A percentile compares a stretch with the other conserved stretches of the same genome.
Evolutionary conservation across 1,140 invertebrate species (phyloP).

Genomic region (Cydia strobilella): DNA sequence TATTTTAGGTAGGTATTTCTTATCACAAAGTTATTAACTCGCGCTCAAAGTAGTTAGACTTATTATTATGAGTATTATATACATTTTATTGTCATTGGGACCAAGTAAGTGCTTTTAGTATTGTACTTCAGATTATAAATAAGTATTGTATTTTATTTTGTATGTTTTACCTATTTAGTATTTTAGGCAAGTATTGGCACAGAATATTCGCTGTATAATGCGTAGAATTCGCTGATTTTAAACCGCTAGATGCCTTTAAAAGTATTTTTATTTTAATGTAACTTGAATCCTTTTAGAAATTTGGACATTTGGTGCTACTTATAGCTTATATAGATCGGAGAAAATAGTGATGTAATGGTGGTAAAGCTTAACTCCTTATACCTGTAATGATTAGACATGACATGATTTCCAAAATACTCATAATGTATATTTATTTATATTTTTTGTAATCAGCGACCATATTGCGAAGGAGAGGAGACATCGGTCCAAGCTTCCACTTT

Average conservation of each 20-base stretch:
- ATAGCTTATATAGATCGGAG: not conserved
- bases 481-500: slow-evolving; percentile 37
- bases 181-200: not conserved
- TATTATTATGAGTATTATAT: slow-evolving; percentile 1
- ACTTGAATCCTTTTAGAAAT: not conserved
- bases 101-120: slow-evolving; percentile 10
- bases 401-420: not conserved
- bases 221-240: not conserved
- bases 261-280: not conserved
- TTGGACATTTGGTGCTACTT: not conserved
- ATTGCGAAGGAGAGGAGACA: slow-evolving; percentile 34
- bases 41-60: not conserved
- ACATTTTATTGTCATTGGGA: not conserved
- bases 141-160: not conserved
- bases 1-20: not conserved
- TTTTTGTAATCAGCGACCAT: slow-evolving; percentile 11
- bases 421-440: slow-evolving; percentile 14
- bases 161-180: not conserved
- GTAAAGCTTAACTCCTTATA: not conserved
- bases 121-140: not conserved
- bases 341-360: not conserved
- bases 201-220: not conserved
- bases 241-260: not conserved
- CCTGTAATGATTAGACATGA: not conserved
- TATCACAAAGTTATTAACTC: not conserved